Evolutionary conservation across 2,888 invertebrate species (phyloP).

Genomic region (Apomyelois bistriatella): DNA sequence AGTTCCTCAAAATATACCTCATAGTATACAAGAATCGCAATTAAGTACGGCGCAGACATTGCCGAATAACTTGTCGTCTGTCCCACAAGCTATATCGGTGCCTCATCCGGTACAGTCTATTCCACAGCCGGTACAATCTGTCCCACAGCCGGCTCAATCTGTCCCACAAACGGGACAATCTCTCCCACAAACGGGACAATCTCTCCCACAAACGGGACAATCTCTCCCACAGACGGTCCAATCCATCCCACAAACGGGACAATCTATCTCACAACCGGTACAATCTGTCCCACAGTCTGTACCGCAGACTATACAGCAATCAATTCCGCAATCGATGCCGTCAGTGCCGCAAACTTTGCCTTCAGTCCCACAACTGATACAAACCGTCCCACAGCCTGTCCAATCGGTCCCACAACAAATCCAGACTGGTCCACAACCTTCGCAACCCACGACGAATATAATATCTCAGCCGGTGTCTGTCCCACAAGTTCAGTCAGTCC

Average conservation of each 20-base stretch:
- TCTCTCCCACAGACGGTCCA: conserved; percentile 21
- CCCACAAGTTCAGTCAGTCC: neutral
- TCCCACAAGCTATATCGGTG: conserved; percentile 17
- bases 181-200: conserved; percentile 23
- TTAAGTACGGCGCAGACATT: conserved; percentile 30
- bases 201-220: conserved; percentile 23
- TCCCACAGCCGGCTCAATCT: conserved; percentile 17
- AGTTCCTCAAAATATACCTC: conserved; percentile 33
- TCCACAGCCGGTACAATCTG: conserved; percentile 21
- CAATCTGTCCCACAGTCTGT: conserved; percentile 12
- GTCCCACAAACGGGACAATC: conserved; percentile 23
- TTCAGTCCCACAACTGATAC: conserved; percentile 11
- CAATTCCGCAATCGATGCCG: conserved; percentile 19
- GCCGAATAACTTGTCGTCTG: conserved; percentile 24
- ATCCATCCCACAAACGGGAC: conserved; percentile 18
- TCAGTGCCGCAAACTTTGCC: conserved; percentile 17
- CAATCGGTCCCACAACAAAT: conserved; percentile 29
- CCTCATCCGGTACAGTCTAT: conserved; percentile 25
- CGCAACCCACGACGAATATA: conserved; percentile 23
- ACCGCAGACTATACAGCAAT: conserved; percentile 16
- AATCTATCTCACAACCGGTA: conserved; percentile 18
- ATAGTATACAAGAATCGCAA: conserved; percentile 23
- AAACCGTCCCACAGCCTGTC: conserved; percentile 21
- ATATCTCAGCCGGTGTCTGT: conserved; percentile 18
- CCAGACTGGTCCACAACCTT: conserved; percentile 20